Base-by-base conservation (phyloP, 2,888 invertebrate genomes). In the Agriopis marginaria region DNA sequence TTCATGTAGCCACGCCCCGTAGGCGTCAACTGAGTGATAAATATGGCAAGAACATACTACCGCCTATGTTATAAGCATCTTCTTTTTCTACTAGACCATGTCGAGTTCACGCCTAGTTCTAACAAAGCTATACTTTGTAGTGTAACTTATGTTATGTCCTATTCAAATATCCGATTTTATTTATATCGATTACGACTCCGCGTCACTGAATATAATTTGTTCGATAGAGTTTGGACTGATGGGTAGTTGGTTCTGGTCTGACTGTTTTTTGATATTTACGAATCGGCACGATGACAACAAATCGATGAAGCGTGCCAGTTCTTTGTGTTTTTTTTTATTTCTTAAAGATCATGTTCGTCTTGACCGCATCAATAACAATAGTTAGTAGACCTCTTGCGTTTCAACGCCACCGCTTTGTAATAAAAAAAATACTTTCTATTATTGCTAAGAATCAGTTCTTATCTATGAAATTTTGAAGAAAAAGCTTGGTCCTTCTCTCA, bases 11-110 rank as follows among this genome's bases (percentile, higher is more conserved):
- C 85, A 83, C 94, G 93, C 94, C 93, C 86, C 79, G 84, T 89
- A 92, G 94, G 94, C 93, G 93, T 92, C 89, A 83, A 89, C 92
- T 82, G 50, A 75, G 82, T 91, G 89, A 93, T 93, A 92, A 92
- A 93, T 93, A 91, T 85, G 86, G 77, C 84, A 81, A 80, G 83
- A 84, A 83, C 83, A 85, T 77, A 81, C 86, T 88, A 90, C 92
- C 93, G 92, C 91, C 89, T 91, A 83, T 84, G 81, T 83, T 80
- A 81, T 80, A 79, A 81, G 82, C 80, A 79, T 81, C 83, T 82
- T 82, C 82, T 81, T 79, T 81, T 83, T 85, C 85, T 85, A 86
- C 83, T 83, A 78, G 76, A 63, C 54, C 70, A 39, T 63, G 70
- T 78, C 77, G 79, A 75, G 80, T 82, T 83, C 84, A 87, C 87